A percentile compares a stretch with the other conserved stretches of the same genome.
Conservation (phyloP, 2,888 invertebrate genomes). For the Agelastica alni region DNA sequence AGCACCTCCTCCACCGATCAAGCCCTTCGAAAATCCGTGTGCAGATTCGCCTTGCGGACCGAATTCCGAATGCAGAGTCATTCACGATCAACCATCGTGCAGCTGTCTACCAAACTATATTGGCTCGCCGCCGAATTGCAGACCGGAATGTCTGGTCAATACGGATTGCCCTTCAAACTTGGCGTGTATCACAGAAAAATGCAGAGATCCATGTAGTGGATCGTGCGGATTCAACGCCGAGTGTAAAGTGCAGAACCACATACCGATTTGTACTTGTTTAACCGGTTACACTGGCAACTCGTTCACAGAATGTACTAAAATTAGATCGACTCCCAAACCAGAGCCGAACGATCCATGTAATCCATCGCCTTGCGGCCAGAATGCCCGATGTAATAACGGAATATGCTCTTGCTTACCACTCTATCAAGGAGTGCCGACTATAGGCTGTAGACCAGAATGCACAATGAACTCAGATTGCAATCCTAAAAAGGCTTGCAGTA, state of each 20-base stretch:
- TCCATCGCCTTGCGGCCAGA: conserved; percentile 78
- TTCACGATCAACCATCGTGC: conserved; percentile 67
- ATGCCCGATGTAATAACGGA: conserved; percentile 72
- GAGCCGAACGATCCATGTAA: conserved; percentile 66
- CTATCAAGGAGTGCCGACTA: conserved; percentile 73
- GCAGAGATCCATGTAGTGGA: conserved; percentile 72
- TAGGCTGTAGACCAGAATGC: conserved; percentile 81
- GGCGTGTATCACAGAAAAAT: conserved; percentile 74
- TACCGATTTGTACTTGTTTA: conserved; percentile 68
- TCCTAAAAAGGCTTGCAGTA: conserved; percentile 74
- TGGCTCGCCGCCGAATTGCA: conserved; percentile 77
- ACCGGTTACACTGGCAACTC: conserved; percentile 69
- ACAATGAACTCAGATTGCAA: conserved; percentile 80
- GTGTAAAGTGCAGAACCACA: conserved; percentile 71
- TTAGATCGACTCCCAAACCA: conserved; percentile 44
- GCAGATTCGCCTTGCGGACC: conserved; percentile 66
- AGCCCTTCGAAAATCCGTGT: conserved; percentile 61
- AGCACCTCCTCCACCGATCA: conserved; percentile 47
- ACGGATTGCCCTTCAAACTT: conserved; percentile 69
- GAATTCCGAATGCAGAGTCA: conserved; percentile 65
- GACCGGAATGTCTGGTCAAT: conserved; percentile 73
- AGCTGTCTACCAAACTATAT: conserved; percentile 69
- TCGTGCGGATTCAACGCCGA: conserved; percentile 74
- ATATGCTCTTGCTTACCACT: conserved; percentile 73
- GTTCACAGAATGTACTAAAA: conserved; percentile 63